phyloP scores from a whole-genome alignment of 2,888 invertebrate species.

The Aphidius colemani region DNA sequence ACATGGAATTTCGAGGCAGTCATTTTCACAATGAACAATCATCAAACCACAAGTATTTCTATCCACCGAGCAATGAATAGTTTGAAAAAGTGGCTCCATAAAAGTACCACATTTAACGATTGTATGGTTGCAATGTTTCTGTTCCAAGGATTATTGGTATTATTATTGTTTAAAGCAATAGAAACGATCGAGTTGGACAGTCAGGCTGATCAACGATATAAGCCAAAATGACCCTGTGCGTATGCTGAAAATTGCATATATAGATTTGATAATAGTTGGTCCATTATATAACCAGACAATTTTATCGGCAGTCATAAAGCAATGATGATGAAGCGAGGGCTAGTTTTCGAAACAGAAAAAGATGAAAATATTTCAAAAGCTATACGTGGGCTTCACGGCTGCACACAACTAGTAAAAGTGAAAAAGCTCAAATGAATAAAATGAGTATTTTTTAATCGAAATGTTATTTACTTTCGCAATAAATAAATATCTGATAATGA shows the following conservation, averaged over 20 bases:
- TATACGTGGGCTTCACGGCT: too few species aligned
- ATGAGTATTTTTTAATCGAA: too few species aligned
- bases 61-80: neutral
- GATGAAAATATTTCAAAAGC: too few species aligned
- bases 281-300: too few species aligned
- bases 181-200: neutral
- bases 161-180: slow-evolving; percentile 16
- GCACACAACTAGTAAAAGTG: too few species aligned
- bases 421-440: too few species aligned
- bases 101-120: neutral
- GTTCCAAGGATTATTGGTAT: slow-evolving; percentile 15
- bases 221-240: slow-evolving; percentile 17
- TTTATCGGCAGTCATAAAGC: too few species aligned
- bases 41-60: neutral
- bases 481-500: too few species aligned
- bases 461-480: too few species aligned
- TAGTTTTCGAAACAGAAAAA: too few species aligned
- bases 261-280: slow-evolving; percentile 3
- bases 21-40: slow-evolving; percentile 7
- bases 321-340: too few species aligned
- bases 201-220: slow-evolving; percentile 9
- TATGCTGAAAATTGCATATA: slow-evolving; percentile 20
- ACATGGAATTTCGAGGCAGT: neutral
- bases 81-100: neutral
- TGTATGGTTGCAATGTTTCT: slow-evolving; percentile 7